Evolutionary conservation across 2,113 vertebrate species (phyloP).

Genomic region (Spilogale gracilis): DNA sequence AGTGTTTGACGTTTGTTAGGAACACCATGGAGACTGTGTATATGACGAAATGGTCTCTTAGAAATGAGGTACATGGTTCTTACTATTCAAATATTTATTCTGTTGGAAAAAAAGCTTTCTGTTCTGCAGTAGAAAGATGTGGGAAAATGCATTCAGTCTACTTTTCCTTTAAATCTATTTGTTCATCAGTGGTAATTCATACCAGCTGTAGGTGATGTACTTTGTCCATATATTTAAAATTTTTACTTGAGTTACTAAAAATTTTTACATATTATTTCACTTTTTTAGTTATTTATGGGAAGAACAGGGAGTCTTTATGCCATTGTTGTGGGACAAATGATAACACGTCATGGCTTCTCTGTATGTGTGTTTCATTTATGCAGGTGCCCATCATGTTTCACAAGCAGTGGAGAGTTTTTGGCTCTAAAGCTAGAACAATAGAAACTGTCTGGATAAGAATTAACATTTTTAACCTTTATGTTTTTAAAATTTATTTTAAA

Average conservation of each 20-base stretch:
- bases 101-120: conserved; percentile 84
- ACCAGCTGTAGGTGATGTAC: conserved; percentile 77
- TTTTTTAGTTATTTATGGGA: conserved; percentile 81
- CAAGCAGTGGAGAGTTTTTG: background rate
- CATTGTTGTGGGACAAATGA: conserved; percentile 64
- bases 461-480: conserved; percentile 2
- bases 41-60: conserved; percentile 77
- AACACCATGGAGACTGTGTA: conserved; percentile 83
- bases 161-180: conserved; percentile 79
- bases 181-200: conserved; percentile 73
- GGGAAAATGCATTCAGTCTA: conserved; percentile 70
- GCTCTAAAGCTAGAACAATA: background rate
- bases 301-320: conserved; percentile 46
- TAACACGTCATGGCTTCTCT: conserved; percentile 55
- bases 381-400: background rate
- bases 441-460: conserved; percentile 16
- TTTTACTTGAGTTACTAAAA: conserved; percentile 73
- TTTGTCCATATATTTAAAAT: conserved; percentile 80
- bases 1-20: conserved; percentile 81
- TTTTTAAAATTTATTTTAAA: conserved; percentile 24
- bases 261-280: conserved; percentile 66
- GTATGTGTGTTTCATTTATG: background rate
- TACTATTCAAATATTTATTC: conserved; percentile 90
- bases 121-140: conserved; percentile 85
- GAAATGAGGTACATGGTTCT: conserved; percentile 82